Evolutionary conservation across 2,888 invertebrate genomes (phyloP), one percentile per base, ranked within the genome.

Genomic region (Campoplex nolae): DNA sequence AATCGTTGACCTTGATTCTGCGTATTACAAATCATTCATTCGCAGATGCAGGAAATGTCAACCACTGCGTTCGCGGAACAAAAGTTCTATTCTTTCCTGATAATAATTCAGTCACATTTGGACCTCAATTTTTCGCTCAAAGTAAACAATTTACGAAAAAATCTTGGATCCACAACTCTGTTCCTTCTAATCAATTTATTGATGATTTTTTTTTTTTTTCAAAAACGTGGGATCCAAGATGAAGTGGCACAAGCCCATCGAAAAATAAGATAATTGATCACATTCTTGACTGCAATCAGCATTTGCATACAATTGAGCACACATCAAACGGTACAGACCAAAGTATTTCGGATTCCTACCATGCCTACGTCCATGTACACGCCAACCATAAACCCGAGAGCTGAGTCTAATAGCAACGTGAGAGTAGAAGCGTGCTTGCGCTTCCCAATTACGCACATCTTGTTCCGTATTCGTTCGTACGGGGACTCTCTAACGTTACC

Each of bases 361-460:
- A 8, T 45, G 75, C 45, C 65, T 80, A 81, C 74, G 54, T 51
- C 77, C 32, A 71, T 78, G 73, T 51, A 83, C 75, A 79, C 75
- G 48, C 38, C 16, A 67, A 77, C 45, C 45, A 42, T 35, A 81
- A 84, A 75, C 81, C 35, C 45, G 79, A 81, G 67, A 13, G 54
- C 32, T 32, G 38, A 73, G 73, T 67, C 78, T 81, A 82, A 87
- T 78, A 82, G 74, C 65, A 84, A 82, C 78, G 38, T 42, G 54
- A 75, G 81, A 38, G 62, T n/a, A 32, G 56, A 81, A n/a, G 76
- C 70, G 42, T 73, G 75, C 70, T 82, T 38, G 82, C 48, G 87
- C 82, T 65, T 51, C 45, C 84, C 82, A 87, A 87, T 87, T 84
- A 87, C 54, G 68, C 78, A 42, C 68, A 65, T 74, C 68, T 82